phyloP scores from a whole-genome alignment of 2,797 vertebrate species.

The Bradypodion ventrale region DNA sequence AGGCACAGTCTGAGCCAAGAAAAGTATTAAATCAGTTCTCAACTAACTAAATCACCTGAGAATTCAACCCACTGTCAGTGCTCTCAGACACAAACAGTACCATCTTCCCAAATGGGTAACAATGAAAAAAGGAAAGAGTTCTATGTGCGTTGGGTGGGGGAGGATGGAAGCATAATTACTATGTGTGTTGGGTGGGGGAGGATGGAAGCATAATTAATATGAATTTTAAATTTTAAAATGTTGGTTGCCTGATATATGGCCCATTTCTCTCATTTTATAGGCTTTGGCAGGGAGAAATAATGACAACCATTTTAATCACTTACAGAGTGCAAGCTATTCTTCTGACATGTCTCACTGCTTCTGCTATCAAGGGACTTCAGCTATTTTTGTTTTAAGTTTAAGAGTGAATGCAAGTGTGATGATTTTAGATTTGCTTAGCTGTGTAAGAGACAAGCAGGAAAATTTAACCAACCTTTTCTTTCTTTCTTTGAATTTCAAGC shows the following conservation, averaged over 20 bases:
- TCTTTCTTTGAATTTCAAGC: slow-evolving; percentile 34
- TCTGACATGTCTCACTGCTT: slow-evolving; percentile 48
- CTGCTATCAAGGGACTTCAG: slow-evolving; percentile 45
- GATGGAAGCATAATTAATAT: slow-evolving; percentile 14
- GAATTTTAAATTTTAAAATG: fast-evolving
- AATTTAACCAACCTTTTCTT: slow-evolving; percentile 1
- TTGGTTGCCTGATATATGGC: slow-evolving; percentile 17
- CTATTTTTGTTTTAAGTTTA: slow-evolving; percentile 58
- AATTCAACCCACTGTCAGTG: neutral
- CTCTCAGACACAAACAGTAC: neutral
- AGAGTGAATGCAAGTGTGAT: slow-evolving; percentile 6
- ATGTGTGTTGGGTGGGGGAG: too few relatives aligned
- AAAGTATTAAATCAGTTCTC: neutral
- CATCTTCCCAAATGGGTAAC: too few relatives aligned
- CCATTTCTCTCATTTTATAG: slow-evolving; percentile 17
- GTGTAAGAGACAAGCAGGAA: slow-evolving; percentile 6
- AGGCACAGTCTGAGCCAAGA: neutral
- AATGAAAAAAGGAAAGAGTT: neutral
- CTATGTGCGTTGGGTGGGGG: too few relatives aligned
- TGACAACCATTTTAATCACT: slow-evolving; percentile 57
- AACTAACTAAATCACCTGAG: neutral
- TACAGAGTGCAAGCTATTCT: slow-evolving; percentile 50
- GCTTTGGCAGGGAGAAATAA: slow-evolving; percentile 42
- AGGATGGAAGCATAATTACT: slow-evolving; percentile 7
- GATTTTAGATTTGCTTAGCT: slow-evolving; percentile 33